Percentiles rank a stretch among this genome's conserved stretches.
phyloP scores from a whole-genome alignment of 2,888 invertebrate species.

The Rhagonycha fulva region DNA sequence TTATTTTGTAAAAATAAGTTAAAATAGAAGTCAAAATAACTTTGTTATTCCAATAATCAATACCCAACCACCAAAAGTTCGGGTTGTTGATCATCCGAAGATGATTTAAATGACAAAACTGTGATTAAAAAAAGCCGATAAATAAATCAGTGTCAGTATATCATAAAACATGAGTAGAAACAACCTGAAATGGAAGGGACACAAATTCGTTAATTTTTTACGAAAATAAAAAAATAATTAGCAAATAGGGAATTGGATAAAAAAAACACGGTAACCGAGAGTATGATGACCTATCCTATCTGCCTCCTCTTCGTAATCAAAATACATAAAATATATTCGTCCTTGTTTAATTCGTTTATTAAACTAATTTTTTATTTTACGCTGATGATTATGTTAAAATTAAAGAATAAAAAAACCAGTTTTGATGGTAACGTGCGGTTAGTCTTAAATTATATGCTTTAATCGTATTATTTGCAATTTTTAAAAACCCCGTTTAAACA shows the following conservation, averaged over 20 bases:
- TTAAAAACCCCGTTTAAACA: neutral
- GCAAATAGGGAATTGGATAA: neutral
- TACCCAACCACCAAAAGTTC: neutral
- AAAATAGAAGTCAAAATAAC: no score
- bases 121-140: neutral
- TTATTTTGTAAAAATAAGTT: no score
- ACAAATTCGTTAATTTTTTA: neutral
- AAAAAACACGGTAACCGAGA: slow-evolving; percentile 17
- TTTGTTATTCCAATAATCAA: no score
- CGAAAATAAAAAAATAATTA: neutral
- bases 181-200: neutral
- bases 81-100: neutral
- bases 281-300: slow-evolving; percentile 31
- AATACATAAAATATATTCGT: slow-evolving; percentile 3
- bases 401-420: neutral
- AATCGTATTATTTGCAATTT: neutral
- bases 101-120: neutral
- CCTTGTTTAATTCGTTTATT: slow-evolving; percentile 19
- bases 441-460: slow-evolving; percentile 3
- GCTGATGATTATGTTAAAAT: neutral
- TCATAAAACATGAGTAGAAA: neutral
- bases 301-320: slow-evolving; percentile 8
- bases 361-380: neutral
- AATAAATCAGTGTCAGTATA: neutral
- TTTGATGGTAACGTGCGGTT: slow-evolving; percentile 9